Conservation (phyloP, 2,888 invertebrate species). For the Hydriomena furcata region DNA sequence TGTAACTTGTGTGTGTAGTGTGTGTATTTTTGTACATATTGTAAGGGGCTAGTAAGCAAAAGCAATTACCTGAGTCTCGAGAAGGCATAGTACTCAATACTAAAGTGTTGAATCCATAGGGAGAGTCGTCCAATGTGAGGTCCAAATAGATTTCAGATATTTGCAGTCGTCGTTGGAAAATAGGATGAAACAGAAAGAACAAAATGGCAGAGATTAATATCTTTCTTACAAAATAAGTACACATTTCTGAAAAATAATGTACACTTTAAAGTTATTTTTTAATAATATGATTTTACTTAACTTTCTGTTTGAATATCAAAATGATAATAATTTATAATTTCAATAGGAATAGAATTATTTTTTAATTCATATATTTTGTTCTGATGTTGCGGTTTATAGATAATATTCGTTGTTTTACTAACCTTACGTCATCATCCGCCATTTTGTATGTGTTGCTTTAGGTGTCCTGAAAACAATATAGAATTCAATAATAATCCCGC, state of each 20-base stretch:
- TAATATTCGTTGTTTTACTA: constrained; percentile 56
- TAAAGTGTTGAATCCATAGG: constrained; percentile 42
- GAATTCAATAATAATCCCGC: constrained; percentile 15
- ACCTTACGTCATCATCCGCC: constrained; percentile 98
- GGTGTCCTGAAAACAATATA: constrained; percentile 80
- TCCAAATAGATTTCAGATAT: constrained; percentile 27
- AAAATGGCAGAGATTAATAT: constrained; percentile 40
- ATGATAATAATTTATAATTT: too few species aligned
- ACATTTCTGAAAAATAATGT: background rate
- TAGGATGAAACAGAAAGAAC: constrained; percentile 55
- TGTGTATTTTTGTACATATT: constrained; percentile 28
- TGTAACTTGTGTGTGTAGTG: background rate
- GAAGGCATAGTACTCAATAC: constrained; percentile 63
- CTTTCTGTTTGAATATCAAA: too few species aligned
- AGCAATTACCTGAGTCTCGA: constrained; percentile 72
- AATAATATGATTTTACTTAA: too few species aligned
- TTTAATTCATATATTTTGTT: too few species aligned
- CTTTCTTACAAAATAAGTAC: background rate
- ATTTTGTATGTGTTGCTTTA: constrained; percentile 86
- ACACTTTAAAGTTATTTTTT: too few species aligned
- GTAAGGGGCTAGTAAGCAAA: constrained; percentile 46
- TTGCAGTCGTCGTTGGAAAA: constrained; percentile 35
- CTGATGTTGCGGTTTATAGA: background rate
- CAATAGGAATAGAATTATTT: too few species aligned
- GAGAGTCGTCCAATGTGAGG: constrained; percentile 20